Evolutionary conservation across 2,113 vertebrate species (phyloP), one percentile per base, ranked within the genome.

Genomic region (Mastomys coucha): DNA sequence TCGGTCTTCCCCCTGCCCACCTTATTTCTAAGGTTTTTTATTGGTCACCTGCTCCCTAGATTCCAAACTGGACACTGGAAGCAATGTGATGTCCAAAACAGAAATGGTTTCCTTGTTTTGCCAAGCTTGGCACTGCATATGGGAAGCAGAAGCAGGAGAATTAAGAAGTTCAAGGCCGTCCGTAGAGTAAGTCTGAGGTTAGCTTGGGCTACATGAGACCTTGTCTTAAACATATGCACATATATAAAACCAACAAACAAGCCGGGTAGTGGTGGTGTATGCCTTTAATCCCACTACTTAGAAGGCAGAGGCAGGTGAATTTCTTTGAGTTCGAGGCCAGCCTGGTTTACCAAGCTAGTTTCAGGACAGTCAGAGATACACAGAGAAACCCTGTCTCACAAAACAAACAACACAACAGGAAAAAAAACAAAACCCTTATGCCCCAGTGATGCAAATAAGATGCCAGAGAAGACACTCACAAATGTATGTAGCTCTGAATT

Each of bases 21-120:
- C 56, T 19, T 65, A 39, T 73, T 77, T 89, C 45, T 87, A 67
- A 89, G 95, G n/a, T 36, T 91, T 91, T 20, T 53, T 75, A 49
- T 58, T 77, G 53, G 65, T 20, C 26, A 80, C 13, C 5, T 91
- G 78, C 20, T 92, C 84, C 87, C 89, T 63, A 63, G n/a, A 49
- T 16, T 51, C 60, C 78, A 24, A 65, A 31, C 45, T 60, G 49
- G 39, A 86, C 49, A 31, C 36, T n/a, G 78, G 33, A 17, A 73
- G 39, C 33, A 58, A 9, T 17, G 31, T 6, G 49, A 88, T 28
- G 56, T 75, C 26, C 33, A 56, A 72, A 53, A 17, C 42, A 19
- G 86, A 72, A 88, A n/a, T 26, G 49, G n/a, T 72, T 53, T 12
- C 85, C 86, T 33, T 42, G 28, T 49, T 63, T 63, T 67, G 60